These are phyloP conservation scores for Mayetiola destructor DNA, from an alignment of 2,888 invertebrate genomes.

Conservation along the genomic window DNA sequence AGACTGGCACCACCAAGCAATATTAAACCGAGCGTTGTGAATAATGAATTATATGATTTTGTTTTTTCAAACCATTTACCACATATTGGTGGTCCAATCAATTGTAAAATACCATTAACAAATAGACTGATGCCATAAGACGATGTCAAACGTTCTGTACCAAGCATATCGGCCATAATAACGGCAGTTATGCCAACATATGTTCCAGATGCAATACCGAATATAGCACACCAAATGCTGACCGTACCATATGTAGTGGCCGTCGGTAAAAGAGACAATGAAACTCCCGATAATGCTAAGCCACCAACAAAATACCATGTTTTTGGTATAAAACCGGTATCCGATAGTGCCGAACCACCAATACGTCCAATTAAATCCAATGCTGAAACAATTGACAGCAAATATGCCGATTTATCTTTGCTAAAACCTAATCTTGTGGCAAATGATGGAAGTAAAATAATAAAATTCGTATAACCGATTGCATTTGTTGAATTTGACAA, in stretches of 20 bases:
- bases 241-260: conserved; percentile 48
- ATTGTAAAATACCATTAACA: conserved; percentile 66
- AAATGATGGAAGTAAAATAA: conserved; percentile 65
- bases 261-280: conserved; percentile 54
- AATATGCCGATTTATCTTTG: conserved; percentile 52
- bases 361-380: conserved; percentile 70
- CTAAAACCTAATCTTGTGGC: conserved; percentile 55
- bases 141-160: conserved; percentile 62
- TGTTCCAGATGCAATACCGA: conserved; percentile 69
- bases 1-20: conserved; percentile 55
- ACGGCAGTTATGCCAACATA: conserved; percentile 73
- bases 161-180: conserved; percentile 77
- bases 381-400: conserved; percentile 66
- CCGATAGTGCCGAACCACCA: conserved; percentile 72
- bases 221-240: conserved; percentile 55
- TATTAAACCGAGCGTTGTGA: conserved; percentile 57
- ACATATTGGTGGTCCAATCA: conserved; percentile 72
- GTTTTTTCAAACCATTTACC: conserved; percentile 53
- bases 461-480: conserved; percentile 74
- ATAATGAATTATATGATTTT: conserved; percentile 53
- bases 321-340: conserved; percentile 59
- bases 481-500: conserved; percentile 76
- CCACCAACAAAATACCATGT: conserved; percentile 72
- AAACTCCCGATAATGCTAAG: conserved; percentile 58
- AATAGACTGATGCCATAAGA: conserved; percentile 77